Conservation (phyloP, 2,797 vertebrate species). For the Chrosomus eos region DNA sequence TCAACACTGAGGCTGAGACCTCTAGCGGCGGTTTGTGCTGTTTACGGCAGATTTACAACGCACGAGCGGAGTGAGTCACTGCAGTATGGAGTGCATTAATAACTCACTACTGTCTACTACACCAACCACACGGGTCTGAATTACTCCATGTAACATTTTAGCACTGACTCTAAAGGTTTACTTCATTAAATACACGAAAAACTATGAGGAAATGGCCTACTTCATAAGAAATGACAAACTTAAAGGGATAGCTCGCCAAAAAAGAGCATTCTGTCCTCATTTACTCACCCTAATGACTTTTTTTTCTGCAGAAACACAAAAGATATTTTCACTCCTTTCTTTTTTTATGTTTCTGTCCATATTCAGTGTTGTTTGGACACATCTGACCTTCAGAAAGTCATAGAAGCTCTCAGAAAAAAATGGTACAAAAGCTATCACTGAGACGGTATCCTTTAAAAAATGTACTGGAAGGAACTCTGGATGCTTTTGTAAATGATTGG, state of each 20-base stretch:
- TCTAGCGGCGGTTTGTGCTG: slow-evolving; percentile 46
- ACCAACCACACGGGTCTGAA: neutral
- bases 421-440: no score
- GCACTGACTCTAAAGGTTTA: neutral
- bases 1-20: slow-evolving; percentile 49
- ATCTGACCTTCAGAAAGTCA: slow-evolving; percentile 10
- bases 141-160: neutral
- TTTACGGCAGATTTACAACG: slow-evolving; percentile 28
- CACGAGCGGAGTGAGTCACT: slow-evolving; percentile 36
- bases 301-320: neutral
- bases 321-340: neutral
- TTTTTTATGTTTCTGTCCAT: neutral
- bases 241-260: neutral
- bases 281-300: neutral
- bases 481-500: no score
- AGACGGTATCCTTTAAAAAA: no score
- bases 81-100: slow-evolving; percentile 38
- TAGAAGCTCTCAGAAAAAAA: no score
- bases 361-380: neutral
- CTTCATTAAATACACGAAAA: neutral
- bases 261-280: neutral
- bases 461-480: no score
- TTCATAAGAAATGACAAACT: neutral
- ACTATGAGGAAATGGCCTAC: neutral
- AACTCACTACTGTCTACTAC: slow-evolving; percentile 32